Evolutionary conservation across 2,113 vertebrate genomes (phyloP).

Genomic region (Gobius niger): DNA sequence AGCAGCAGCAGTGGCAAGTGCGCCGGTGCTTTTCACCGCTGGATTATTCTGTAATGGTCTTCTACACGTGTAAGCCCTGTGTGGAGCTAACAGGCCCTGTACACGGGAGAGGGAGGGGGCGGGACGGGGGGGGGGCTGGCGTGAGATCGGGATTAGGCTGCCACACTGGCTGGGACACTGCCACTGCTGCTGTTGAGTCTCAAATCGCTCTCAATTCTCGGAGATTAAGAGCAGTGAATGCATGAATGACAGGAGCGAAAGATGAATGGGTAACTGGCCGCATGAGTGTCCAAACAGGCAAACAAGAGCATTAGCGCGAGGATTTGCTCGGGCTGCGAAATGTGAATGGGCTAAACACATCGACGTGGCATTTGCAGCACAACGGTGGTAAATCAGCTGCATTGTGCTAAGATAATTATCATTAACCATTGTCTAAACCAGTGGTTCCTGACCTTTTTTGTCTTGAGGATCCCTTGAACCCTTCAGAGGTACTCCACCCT

Average conservation of each 20-base stretch:
- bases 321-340: conserved; percentile 4
- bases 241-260: conserved; percentile 53
- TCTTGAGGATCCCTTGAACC: too few relatives aligned
- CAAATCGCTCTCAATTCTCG: conserved; percentile 76
- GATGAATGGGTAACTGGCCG: conserved; percentile 58
- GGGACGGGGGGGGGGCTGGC: conserved; percentile 47
- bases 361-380: background rate
- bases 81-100: conserved; percentile 24
- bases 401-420: too few relatives aligned
- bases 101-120: conserved; percentile 22
- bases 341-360: background rate
- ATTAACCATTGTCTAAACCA: too few relatives aligned
- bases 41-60: conserved; percentile 72
- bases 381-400: background rate
- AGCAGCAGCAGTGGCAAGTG: conserved; percentile 37
- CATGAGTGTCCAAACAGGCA: conserved; percentile 33
- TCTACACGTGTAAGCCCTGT: conserved; percentile 61
- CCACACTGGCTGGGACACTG: conserved; percentile 44
- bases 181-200: conserved; percentile 63
- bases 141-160: conserved; percentile 74
- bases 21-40: conserved; percentile 55
- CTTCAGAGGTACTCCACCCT: too few relatives aligned
- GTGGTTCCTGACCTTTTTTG: too few relatives aligned
- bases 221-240: conserved; percentile 74
- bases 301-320: conserved; percentile 13